Base-by-base conservation (phyloP, 1,140 invertebrate genomes). In the Eciton burchellii region DNA sequence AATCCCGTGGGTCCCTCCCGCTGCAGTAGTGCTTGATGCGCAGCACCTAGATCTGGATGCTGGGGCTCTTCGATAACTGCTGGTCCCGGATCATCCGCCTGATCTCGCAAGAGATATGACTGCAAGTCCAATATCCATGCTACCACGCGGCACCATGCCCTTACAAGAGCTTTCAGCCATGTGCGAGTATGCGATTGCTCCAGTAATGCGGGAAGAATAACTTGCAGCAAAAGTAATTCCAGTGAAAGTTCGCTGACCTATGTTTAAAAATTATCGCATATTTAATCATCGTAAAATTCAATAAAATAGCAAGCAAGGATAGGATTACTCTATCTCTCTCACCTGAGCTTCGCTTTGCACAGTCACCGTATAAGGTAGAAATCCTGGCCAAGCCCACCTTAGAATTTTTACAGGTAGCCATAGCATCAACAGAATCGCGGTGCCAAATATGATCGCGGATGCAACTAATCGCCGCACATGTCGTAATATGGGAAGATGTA, bases 381-480 rank as follows among this genome's bases (percentile, higher is more conserved):
- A 99, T 19, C 96, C 96, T 0, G 98, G 98, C 91, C 97, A 96
- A 0, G 96, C 90, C 85, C 96, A 95, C 89, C 97, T 96, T n/a
- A 99, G 95, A 0, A 99, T 96, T 57, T 97, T 94, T 3, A 99
- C 97, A 0, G 99, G 99, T 56, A 99, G 91, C 98, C 98, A 99
- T 19, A 99, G 94, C 97, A 99, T 99, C 0, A 99, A 95, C 0
- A 99, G 94, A 19, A 99, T 98, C 2, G 97, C 98, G 5, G 98
- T 99, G 16, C 99, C 99, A 94, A 99, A 99, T 82, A 99, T 97
- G 84, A 99, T 97, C 49, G 98, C 97, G 0, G 99, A 99, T 0
- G 97, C 97, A 4, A 99, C 95, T 57, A 99, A 95, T 72, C 99
- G 95, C 43, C 98, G 95, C 3, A 98, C 96, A 91, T 99, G 99